A percentile compares a stretch with the other conserved stretches of the same genome.
Evolutionary conservation across 2,797 vertebrate species (phyloP).

Genomic region (Lindbergichthys nudifrons): DNA sequence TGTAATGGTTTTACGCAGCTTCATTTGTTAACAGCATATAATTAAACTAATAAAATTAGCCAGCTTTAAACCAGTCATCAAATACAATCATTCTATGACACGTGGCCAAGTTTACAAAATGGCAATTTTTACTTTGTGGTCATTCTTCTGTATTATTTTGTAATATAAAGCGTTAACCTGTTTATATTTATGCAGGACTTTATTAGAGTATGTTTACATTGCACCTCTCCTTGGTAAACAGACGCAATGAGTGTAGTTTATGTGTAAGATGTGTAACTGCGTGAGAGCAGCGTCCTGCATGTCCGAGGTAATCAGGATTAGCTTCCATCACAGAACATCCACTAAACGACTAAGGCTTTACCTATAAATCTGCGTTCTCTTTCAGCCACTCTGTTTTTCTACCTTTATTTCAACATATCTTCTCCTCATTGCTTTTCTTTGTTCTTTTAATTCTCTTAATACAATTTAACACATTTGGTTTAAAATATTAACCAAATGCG

Average conservation of each 20-base stretch:
- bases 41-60: not conserved
- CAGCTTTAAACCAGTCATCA: not conserved
- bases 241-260: not conserved
- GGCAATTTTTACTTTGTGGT: too few relatives aligned
- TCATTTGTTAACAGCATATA: too few relatives aligned
- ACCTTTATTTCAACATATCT: not conserved
- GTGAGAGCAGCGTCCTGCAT: conserved; percentile 17
- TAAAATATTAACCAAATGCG: not conserved
- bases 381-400: conserved; percentile 8
- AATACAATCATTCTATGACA: not conserved
- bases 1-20: too few relatives aligned
- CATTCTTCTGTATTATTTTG: not conserved
- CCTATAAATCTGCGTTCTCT: conserved; percentile 35
- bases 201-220: not conserved
- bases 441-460: not conserved
- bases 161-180: too few relatives aligned
- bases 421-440: not conserved
- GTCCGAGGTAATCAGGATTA: conserved; percentile 76
- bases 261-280: too few relatives aligned
- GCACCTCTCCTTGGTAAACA: not conserved
- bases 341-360: conserved; percentile 43
- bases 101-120: too few relatives aligned
- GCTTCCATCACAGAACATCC: conserved; percentile 71
- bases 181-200: not conserved
- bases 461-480: too few relatives aligned